Evolutionary conservation across 2,888 invertebrate genomes (phyloP), one percentile per base, ranked within the genome.

Genomic region (Oegoconia quadripuncta): DNA sequence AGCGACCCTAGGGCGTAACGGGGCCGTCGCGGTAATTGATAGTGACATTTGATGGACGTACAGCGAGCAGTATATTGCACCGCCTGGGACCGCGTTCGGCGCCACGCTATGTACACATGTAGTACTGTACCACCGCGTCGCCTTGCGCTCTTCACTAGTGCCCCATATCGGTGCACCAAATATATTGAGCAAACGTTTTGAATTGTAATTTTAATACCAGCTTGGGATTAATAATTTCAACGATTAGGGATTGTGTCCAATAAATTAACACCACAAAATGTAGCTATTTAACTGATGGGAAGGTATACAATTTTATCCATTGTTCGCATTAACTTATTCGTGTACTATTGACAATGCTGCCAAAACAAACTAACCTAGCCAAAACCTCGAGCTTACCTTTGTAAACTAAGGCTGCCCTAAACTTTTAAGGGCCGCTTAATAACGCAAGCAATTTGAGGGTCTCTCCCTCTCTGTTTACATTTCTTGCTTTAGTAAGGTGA

Each of bases 381-480:
- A 73, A n/a, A n/a, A 76, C 82, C 69, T 74, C 69, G 57, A 64
- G 76, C 71, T 74, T 76, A 75, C 83, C 83, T 86, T 67, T 78
- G 77, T 69, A 81, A 84, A 84, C 81, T 70, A 74, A 78, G 70
- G 63, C 66, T 72, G 71, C 78, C 80, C 74, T 77, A 80, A 87
- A 84, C 80, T 86, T 86, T 87, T 79, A 78, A 81, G 83, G 79
- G 70, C 66, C 74, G 71, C 73, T 74, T 87, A 84, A 84, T 84
- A 84, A 84, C 74, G 78, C 78, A 74, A 78, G 83, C 80, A 80
- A 81, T 83, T 84, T 80, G 74, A 55, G 78, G 79, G 76, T 68
- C 74, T n/a, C n/a, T n/a, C 71, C 79, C 80, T 78, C 80, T 75
- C 73, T 84, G 76, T 84, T 86, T 86, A 70, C 77, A n/a, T 70